Percentiles rank a stretch among this genome's conserved stretches.
phyloP scores from a whole-genome alignment of 2,888 invertebrate species.

The Clitarchus hookeri region DNA sequence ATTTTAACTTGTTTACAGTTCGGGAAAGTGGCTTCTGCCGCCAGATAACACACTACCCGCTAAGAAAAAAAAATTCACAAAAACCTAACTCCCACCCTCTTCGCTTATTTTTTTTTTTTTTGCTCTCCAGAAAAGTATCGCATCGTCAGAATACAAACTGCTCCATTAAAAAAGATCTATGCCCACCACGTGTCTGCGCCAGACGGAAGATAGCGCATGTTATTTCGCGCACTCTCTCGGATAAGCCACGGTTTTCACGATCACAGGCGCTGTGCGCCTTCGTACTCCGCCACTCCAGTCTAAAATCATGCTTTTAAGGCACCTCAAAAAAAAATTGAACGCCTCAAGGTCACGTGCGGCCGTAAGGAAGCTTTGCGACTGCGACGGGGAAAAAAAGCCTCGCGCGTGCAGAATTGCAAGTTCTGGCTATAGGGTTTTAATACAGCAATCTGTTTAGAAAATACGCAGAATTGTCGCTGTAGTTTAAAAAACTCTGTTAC shows the following conservation, averaged over 20 bases:
- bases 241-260: neutral
- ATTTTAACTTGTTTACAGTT: conserved; percentile 14
- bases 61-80: neutral
- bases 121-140: neutral
- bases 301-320: too few relatives aligned
- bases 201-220: neutral
- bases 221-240: neutral
- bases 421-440: too few relatives aligned
- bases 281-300: too few relatives aligned
- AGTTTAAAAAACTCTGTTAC: too few relatives aligned
- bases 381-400: too few relatives aligned
- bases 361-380: too few relatives aligned
- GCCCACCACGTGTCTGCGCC: neutral
- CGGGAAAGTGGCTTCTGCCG: conserved; percentile 8
- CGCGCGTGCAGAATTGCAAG: too few relatives aligned
- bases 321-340: too few relatives aligned
- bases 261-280: neutral
- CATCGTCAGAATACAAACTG: conserved; percentile 3
- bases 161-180: neutral
- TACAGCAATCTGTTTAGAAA: too few relatives aligned
- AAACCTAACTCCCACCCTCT: neutral
- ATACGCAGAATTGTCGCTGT: too few relatives aligned
- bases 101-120: neutral
- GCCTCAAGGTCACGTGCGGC: too few relatives aligned
- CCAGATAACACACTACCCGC: neutral